Evolutionary conservation across 92 coral and sea anemone genomes (phyloP).

Genomic region (Pocillopora grandis): DNA sequence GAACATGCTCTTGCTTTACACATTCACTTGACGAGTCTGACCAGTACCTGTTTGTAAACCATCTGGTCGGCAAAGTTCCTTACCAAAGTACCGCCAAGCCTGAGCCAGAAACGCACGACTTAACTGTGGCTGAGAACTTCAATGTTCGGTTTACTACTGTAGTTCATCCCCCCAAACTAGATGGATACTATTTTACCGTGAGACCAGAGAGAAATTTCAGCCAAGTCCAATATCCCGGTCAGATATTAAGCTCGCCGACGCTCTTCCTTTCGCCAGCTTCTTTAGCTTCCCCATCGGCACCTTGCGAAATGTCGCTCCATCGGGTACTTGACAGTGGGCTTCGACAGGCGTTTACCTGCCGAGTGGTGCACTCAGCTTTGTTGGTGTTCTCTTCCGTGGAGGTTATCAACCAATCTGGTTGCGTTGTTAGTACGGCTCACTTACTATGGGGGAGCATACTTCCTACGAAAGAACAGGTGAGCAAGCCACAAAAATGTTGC

Average conservation of each 20-base stretch:
- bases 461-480: slow-evolving; percentile 55
- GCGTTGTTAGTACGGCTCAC: slow-evolving; percentile 67
- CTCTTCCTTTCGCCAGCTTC: slow-evolving; percentile 51
- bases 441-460: slow-evolving; percentile 61
- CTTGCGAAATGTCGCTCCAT: slow-evolving; percentile 54
- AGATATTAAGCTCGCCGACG: slow-evolving; percentile 49
- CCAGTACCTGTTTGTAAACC: background rate
- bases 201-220: slow-evolving; percentile 37
- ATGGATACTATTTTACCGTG: slow-evolving; percentile 45
- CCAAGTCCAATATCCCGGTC: slow-evolving; percentile 29
- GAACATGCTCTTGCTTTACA: slow-evolving; percentile 10
- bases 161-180: slow-evolving; percentile 27
- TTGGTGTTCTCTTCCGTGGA: slow-evolving; percentile 71
- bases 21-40: background rate
- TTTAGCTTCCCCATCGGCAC: slow-evolving; percentile 39
- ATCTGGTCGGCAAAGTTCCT: slow-evolving; percentile 19
- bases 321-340: slow-evolving; percentile 39
- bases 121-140: slow-evolving; percentile 4
- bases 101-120: slow-evolving; percentile 33
- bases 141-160: slow-evolving; percentile 47
- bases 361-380: slow-evolving; percentile 72
- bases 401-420: slow-evolving; percentile 51
- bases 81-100: slow-evolving; percentile 8
- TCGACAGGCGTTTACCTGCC: slow-evolving; percentile 50
- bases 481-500: slow-evolving; percentile 19